Percentiles rank a stretch among this genome's conserved stretches.
These are phyloP conservation scores for Cotesia glomerata DNA, from an alignment of 1,140 invertebrate genomes.

Conservation along the genomic window DNA sequence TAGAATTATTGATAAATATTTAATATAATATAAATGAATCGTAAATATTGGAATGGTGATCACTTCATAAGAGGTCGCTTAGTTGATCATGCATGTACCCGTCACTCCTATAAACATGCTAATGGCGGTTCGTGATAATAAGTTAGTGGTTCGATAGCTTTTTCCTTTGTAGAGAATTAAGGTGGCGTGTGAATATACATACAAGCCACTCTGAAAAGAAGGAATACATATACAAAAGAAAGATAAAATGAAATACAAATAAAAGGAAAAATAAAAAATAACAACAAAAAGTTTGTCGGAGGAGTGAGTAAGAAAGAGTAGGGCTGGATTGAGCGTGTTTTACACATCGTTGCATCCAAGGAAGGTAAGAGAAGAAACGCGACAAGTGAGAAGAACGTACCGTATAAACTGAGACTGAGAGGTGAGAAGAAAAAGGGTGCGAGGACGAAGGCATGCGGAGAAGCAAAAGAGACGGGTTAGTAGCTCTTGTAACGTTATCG, in stretches of 20 bases:
- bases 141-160: constrained; percentile 44
- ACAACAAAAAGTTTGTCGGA: constrained; percentile 18
- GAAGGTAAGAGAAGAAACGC: constrained; percentile 24
- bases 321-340: constrained; percentile 40
- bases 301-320: constrained; percentile 13
- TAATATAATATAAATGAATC: constrained; percentile 37
- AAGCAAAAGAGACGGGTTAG: constrained; percentile 54
- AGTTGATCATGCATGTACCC: constrained; percentile 32
- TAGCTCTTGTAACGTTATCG: constrained; percentile 65
- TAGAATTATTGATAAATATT: constrained; percentile 25
- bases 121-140: constrained; percentile 52
- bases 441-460: constrained; percentile 28
- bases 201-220: constrained; percentile 14
- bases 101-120: constrained; percentile 53
- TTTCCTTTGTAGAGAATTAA: constrained; percentile 27
- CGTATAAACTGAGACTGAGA: background rate
- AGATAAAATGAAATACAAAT: constrained; percentile 11
- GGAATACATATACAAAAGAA: constrained; percentile 17
- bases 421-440: constrained; percentile 8
- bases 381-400: constrained; percentile 17
- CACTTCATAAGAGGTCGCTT: constrained; percentile 2
- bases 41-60: constrained; percentile 36
- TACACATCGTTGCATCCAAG: constrained; percentile 41
- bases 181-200: constrained; percentile 26
- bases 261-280: background rate